These are phyloP conservation scores for Cylindroiulus punctatus DNA, from an alignment of 2,888 invertebrate genomes.

Conservation along the genomic window DNA sequence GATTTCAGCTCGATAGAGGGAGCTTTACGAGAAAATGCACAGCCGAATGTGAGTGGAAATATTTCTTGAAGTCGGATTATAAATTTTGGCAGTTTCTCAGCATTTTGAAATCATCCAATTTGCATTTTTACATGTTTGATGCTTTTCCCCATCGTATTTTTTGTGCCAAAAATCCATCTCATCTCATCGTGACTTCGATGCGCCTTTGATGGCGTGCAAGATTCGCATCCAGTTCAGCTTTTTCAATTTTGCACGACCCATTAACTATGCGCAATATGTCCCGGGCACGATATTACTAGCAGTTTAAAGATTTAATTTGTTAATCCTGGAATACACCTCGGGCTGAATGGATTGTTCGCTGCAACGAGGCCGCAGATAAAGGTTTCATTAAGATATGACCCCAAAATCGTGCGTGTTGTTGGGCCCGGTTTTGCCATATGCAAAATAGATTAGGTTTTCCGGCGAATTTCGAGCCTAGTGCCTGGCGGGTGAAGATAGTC, in stretches of 20 bases:
- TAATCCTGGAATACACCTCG: constrained; percentile 21
- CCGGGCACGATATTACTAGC: background rate
- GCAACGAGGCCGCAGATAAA: background rate
- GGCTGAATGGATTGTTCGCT: background rate
- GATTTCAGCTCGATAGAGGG: too few species aligned
- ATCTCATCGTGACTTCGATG: too few species aligned
- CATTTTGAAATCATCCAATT: too few species aligned
- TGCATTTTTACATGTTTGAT: too few species aligned
- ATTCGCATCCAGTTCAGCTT: background rate
- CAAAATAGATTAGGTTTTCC: background rate
- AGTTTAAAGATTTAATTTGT: constrained; percentile 27
- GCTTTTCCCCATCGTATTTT: too few species aligned
- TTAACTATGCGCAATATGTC: background rate
- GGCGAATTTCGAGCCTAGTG: background rate
- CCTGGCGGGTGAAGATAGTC: background rate
- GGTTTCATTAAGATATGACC: constrained; percentile 27
- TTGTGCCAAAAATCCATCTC: too few species aligned
- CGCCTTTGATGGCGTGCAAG: background rate
- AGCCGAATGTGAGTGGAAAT: too few species aligned
- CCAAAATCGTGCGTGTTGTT: background rate
- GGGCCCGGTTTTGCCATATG: background rate
- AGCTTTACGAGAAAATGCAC: too few species aligned
- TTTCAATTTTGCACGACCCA: constrained; percentile 1
- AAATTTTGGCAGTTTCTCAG: too few species aligned
- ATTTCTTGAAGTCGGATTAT: too few species aligned